Conservation (phyloP, 2,888 invertebrate species). For the Meghimatium bilineatum region DNA sequence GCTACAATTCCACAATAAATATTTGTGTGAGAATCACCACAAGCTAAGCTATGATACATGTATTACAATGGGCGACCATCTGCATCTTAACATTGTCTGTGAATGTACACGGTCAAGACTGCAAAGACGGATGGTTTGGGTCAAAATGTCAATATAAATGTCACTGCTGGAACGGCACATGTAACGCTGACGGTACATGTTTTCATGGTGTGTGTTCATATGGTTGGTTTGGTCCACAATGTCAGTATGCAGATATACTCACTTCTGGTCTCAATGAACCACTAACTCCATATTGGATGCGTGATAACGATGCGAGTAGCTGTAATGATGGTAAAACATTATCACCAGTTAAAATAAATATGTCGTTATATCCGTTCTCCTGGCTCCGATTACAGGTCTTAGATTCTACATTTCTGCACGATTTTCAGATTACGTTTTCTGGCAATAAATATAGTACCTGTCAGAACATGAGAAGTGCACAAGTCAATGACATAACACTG, state of each 20-base stretch:
- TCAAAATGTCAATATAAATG: conserved; percentile 1
- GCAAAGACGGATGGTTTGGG: neutral
- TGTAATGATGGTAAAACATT: neutral
- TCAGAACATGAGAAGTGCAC: neutral
- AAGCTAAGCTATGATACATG: neutral
- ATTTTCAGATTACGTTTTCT: neutral
- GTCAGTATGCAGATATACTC: conserved; percentile 6
- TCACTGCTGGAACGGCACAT: neutral
- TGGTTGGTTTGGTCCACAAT: conserved; percentile 16
- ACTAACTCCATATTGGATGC: neutral
- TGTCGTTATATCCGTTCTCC: neutral
- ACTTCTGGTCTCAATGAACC: no score
- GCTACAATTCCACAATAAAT: no score
- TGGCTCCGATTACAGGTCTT: conserved; percentile 13
- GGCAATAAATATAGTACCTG: neutral
- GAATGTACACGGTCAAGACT: neutral
- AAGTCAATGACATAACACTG: conserved; percentile 5
- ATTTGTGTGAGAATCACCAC: neutral
- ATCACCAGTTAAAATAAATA: neutral
- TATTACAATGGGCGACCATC: neutral
- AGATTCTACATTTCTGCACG: neutral
- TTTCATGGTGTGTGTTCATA: neutral
- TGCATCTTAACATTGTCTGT: neutral
- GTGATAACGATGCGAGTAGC: neutral
- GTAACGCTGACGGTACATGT: neutral